Evolutionary conservation across 2,797 vertebrate species (phyloP).

Genomic region (Oceanodroma leucorhoa): DNA sequence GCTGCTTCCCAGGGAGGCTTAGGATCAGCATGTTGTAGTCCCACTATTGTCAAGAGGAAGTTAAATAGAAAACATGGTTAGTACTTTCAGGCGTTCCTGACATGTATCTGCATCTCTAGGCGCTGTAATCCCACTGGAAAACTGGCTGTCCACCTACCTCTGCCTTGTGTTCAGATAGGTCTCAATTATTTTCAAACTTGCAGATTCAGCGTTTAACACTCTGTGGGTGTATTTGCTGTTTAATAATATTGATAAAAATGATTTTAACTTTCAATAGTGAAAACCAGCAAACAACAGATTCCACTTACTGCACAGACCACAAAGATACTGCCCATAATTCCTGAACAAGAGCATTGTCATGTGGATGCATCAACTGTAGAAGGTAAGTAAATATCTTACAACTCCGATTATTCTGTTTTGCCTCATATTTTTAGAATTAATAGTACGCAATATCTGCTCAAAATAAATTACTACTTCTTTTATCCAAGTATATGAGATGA

Average conservation of each 20-base stretch:
- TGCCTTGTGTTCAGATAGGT: neutral
- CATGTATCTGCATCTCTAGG: neutral
- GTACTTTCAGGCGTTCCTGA: neutral
- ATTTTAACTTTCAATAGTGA: conserved; percentile 14
- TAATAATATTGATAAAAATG: neutral
- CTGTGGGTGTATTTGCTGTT: neutral
- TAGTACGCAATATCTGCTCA: neutral
- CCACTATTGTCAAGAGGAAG: neutral
- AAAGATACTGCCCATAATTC: conserved; percentile 43
- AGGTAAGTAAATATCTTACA: neutral
- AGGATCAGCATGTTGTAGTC: neutral
- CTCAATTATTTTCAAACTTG: neutral
- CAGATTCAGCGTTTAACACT: neutral
- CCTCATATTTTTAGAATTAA: neutral
- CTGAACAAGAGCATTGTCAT: conserved; percentile 39
- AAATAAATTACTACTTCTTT: neutral
- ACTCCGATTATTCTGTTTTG: neutral
- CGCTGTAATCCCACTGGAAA: neutral
- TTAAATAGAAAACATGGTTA: neutral
- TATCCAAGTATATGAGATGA: neutral
- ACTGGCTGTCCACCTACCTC: neutral
- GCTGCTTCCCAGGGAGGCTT: neutral
- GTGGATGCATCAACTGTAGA: neutral
- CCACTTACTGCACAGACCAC: neutral
- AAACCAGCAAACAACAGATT: neutral